Evolutionary conservation across 2,888 invertebrate genomes (phyloP).

Genomic region (Amblyteles armatorius): DNA sequence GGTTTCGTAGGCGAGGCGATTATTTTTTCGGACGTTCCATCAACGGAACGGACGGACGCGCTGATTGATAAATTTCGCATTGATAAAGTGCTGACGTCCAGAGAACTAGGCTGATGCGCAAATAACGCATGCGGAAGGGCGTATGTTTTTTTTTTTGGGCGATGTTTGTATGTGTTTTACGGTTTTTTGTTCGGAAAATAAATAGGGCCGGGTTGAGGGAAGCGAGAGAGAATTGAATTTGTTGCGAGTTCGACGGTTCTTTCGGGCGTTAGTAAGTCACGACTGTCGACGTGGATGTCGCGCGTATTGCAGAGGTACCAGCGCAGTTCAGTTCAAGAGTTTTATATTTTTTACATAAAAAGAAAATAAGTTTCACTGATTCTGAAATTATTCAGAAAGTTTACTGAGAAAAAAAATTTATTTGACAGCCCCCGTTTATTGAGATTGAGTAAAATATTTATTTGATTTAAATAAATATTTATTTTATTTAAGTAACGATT

Average conservation of each 20-base stretch:
- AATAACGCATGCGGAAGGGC: neutral
- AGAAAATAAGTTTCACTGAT: neutral
- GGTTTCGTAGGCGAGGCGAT: conserved; percentile 34
- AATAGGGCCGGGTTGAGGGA: neutral
- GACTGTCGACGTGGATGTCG: neutral
- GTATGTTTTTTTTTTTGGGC: no score
- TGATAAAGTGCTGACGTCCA: conserved; percentile 57
- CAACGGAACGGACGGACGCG: conserved; percentile 65
- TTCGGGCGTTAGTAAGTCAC: conserved; percentile 20
- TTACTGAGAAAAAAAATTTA: no score
- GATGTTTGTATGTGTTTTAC: neutral
- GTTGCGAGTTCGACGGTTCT: conserved; percentile 42
- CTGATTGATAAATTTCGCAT: conserved; percentile 66
- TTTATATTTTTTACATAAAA: no score
- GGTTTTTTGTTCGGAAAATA: conserved; percentile 14
- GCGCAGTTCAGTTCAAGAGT: neutral
- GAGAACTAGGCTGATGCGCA: conserved; percentile 37
- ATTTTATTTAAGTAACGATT: no score
- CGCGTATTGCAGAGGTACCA: neutral
- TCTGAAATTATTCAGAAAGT: neutral
- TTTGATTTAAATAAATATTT: no score
- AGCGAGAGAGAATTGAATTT: conserved; percentile 16
- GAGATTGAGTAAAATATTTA: no score
- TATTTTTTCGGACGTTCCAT: conserved; percentile 60
- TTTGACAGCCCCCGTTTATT: no score